Evolutionary conservation across 1,140 invertebrate genomes (phyloP).

Genomic region (Antheraea pernyi): DNA sequence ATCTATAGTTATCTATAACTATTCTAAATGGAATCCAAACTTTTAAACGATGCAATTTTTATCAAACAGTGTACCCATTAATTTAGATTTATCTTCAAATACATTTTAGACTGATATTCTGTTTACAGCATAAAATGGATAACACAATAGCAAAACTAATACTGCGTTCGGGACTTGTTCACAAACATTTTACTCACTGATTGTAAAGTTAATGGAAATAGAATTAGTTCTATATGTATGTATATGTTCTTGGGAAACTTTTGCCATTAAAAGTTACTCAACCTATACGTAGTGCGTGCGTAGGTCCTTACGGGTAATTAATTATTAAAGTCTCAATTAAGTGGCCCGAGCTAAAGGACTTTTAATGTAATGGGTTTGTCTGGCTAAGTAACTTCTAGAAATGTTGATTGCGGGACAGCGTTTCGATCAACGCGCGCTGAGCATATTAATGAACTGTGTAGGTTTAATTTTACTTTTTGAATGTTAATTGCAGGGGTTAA

Average conservation of each 20-base stretch:
- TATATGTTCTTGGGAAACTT: slow-evolving; percentile 23
- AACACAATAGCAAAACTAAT: not conserved
- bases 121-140: not conserved
- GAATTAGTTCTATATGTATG: slow-evolving; percentile 3
- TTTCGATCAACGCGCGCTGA: slow-evolving; percentile 15
- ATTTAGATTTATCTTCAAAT: too few species aligned
- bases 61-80: too few species aligned
- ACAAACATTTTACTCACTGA: not conserved
- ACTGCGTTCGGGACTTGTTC: not conserved
- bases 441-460: slow-evolving; percentile 26
- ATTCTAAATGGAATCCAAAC: too few species aligned
- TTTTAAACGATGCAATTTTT: too few species aligned
- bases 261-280: slow-evolving; percentile 23
- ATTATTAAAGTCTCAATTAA: slow-evolving; percentile 38
- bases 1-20: too few species aligned
- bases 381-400: slow-evolving; percentile 15
- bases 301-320: slow-evolving; percentile 22
- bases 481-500: not conserved
- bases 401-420: slow-evolving; percentile 20
- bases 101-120: not conserved
- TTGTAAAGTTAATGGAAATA: slow-evolving; percentile 10
- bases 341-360: slow-evolving; percentile 18
- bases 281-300: slow-evolving; percentile 6
- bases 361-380: slow-evolving; percentile 28
- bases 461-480: slow-evolving; percentile 3